Conservation (phyloP, 2,113 vertebrate genomes). For the Odocoileus hemionus region DNA sequence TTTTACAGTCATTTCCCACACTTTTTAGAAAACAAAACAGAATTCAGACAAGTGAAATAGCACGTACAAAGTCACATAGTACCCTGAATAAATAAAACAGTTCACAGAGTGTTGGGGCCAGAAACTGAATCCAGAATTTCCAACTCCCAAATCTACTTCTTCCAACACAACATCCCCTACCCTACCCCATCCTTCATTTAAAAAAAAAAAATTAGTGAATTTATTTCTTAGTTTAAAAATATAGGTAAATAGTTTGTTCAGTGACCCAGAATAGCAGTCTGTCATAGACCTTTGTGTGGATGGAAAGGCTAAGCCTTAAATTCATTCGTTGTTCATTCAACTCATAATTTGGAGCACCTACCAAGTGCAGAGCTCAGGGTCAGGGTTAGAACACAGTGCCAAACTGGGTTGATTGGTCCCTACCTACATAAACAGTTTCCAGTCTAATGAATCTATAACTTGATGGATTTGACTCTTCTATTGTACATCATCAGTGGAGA, state of each 20-base stretch:
- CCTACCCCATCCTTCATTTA: background rate
- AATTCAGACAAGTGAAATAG: background rate
- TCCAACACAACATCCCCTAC: background rate
- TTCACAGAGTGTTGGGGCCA: background rate
- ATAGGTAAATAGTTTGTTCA: background rate
- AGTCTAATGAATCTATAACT: background rate
- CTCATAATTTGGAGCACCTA: background rate
- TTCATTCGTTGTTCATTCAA: background rate
- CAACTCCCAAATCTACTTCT: background rate
- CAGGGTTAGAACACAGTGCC: background rate
- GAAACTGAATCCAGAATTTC: background rate
- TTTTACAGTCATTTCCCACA: background rate
- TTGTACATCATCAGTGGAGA: background rate
- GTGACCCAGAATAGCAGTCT: background rate
- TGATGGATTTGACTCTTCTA: background rate
- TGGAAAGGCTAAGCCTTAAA: background rate
- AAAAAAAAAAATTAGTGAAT: background rate
- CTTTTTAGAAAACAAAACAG: background rate
- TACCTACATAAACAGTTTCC: background rate
- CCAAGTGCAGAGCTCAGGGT: background rate
- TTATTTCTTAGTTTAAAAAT: background rate
- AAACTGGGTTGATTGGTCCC: background rate
- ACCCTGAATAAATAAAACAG: background rate
- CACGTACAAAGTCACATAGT: background rate
- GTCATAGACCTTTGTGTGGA: background rate